These are phyloP conservation scores for Tetranychus truncatus DNA, from an alignment of 2,888 invertebrate species.

Conservation along the genomic window DNA sequence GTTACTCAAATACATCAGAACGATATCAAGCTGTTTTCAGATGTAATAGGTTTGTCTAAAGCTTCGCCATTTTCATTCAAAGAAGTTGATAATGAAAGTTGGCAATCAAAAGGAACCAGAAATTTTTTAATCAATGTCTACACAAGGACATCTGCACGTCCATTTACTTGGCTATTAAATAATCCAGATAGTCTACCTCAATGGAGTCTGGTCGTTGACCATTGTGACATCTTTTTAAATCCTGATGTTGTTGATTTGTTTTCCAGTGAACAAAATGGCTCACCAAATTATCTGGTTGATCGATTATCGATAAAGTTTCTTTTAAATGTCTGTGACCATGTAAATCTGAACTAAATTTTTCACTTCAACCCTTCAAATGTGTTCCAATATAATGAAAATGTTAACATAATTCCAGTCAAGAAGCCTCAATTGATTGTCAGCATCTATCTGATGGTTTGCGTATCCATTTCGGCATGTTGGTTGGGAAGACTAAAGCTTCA, in stretches of 20 bases:
- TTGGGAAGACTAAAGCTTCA: no score
- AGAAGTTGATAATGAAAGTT: background rate
- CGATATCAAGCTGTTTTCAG: background rate
- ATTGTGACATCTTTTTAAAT: background rate
- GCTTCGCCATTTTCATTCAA: background rate
- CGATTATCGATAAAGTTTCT: background rate
- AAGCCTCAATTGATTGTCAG: no score
- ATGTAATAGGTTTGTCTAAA: background rate
- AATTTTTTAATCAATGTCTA: background rate
- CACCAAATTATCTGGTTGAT: background rate
- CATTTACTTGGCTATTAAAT: background rate
- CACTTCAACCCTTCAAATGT: no score
- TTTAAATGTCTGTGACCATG: background rate
- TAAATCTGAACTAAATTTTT: background rate
- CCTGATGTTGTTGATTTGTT: background rate
- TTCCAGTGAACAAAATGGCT: background rate
- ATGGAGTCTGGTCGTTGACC: background rate
- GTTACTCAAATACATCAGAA: background rate
- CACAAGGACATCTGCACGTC: background rate
- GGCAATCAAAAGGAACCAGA: background rate
- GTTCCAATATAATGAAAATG: no score
- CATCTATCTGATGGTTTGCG: no score
- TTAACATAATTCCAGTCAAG: no score
- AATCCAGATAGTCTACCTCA: background rate
- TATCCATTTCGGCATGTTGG: no score